A percentile compares a stretch with the other conserved stretches of the same genome.
Conservation (phyloP, 1,140 invertebrate genomes). For the Chionoecetes opilio region DNA sequence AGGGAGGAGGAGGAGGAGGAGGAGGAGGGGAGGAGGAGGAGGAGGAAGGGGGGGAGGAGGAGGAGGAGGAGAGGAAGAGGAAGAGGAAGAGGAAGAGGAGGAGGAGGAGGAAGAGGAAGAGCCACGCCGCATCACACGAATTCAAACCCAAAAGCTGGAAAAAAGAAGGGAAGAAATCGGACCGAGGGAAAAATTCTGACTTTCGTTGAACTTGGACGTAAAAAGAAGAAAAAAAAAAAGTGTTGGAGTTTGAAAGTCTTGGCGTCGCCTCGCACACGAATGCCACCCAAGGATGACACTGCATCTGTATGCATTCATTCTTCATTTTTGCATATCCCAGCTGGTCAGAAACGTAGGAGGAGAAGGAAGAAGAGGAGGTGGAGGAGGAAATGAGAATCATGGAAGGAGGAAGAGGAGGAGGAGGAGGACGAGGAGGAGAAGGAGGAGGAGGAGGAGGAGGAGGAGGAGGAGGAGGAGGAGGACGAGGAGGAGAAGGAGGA, state of each 20-base stretch:
- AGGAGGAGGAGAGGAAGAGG: neutral
- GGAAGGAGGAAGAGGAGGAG: too few relatives aligned
- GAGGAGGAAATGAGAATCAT: too few relatives aligned
- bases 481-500: neutral
- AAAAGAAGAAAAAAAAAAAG: too few relatives aligned
- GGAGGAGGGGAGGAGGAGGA: neutral
- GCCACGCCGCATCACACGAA: neutral
- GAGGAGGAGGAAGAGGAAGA: neutral
- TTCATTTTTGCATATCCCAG: too few relatives aligned
- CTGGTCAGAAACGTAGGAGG: neutral
- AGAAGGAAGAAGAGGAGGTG: too few relatives aligned
- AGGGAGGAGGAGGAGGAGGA: neutral
- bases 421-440: neutral
- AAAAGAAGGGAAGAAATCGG: neutral
- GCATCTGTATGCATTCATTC: too few relatives aligned
- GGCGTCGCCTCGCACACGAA: too few relatives aligned
- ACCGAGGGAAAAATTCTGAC: neutral
- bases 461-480: neutral
- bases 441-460: neutral
- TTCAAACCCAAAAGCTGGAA: neutral
- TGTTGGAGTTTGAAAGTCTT: too few relatives aligned
- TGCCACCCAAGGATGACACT: neutral
- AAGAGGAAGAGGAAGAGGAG: neutral
- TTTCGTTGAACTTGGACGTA: neutral
- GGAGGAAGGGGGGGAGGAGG: neutral